Evolutionary conservation across 2,113 vertebrate species (phyloP), one percentile per base, ranked within the genome.

Genomic region (Antigone vipio): DNA sequence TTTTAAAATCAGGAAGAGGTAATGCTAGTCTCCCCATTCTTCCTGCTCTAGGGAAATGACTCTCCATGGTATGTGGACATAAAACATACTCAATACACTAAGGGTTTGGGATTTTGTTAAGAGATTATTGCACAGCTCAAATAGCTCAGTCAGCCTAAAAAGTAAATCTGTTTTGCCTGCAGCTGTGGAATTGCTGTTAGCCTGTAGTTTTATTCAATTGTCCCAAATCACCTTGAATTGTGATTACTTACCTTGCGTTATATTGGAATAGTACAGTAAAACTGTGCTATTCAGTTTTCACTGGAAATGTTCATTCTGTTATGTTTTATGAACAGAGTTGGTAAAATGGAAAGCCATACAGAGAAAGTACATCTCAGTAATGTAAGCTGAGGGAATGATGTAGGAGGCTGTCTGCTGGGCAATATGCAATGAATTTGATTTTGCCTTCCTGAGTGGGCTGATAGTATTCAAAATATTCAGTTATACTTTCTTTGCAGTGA

Each of bases 361-460:
- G 82, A 88, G 92, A 97, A 97, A 92, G 91, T 93, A 68, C 84
- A 85, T 90, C 95, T 86, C 29, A 18, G 76, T 83, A 95, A 75
- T 90, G 90, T 80, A 95, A 97, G 93, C 88, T 98, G 98, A 98
- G 98, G 98, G 98, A 98, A 98, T 98, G 98, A 98, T 97, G 99
- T 98, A 97, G 98, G 98, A 98, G 98, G 98, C 95, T 97, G 95
- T 96, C 93, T 94, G 89, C 96, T 94, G 96, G 95, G 96, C 93
- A 97, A 97, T 97, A 97, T 98, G 95, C 93, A 96, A 35, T 98
- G 98, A 98, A 99, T 99, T 98, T 98, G 97, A 98, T 98, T 98
- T 97, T 98, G 98, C 98, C 96, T 97, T 97, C 88, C 89, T 96
- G 97, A 94, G 99, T 99, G 98, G 99, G 99, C 97, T 95, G 98